Evolutionary conservation across 2,797 vertebrate species (phyloP), one percentile per base, ranked within the genome.

Genomic region (Platyrinchus mystaceus): DNA sequence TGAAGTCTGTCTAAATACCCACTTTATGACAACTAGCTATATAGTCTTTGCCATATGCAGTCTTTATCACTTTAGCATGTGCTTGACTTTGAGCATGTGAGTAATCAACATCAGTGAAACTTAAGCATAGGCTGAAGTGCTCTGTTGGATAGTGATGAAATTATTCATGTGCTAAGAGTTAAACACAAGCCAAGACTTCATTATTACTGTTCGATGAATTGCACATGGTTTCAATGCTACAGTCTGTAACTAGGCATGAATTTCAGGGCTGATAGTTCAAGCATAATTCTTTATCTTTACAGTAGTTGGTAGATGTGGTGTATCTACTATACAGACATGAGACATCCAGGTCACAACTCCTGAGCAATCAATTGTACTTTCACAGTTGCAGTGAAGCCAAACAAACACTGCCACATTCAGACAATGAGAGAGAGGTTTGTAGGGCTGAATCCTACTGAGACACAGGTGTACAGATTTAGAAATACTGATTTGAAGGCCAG

Each of bases 1-100:
- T 92, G 67, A 95, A 94, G 82, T 93, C 85, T 90, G 55, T 37
- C 79, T 95, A 95, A 96, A 96, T 93, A 94, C 67, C n/a, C 69
- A 17, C 87, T 93, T 94, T 95, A 93, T 86, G 93, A 93, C 74
- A 96, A 69, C 90, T 67, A 90, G 74, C 84, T 88, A 58, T 85
- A 89, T 41, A 89, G 94, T 81, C 78, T 93, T 88, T 95, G 74
- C 82, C 88, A 92, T 93, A 93, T 94, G 84, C 60, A 86, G 49
- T 69, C 71, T 96, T 91, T 90, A 96, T 90, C 87, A 85, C 88
- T 95, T 96, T 91, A 95, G 64, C 71, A 90, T 89, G 80, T 96
- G 94, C 95, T 94, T 96, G 90, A 93, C 90, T 93, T 96, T 92
- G 76, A 94, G 91, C 78, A 87, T 86, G 78, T 77, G 87, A 96